A percentile compares a stretch with the other conserved stretches of the same genome.
Conservation (phyloP, 1,140 invertebrate genomes). For the Plodia interpunctella region DNA sequence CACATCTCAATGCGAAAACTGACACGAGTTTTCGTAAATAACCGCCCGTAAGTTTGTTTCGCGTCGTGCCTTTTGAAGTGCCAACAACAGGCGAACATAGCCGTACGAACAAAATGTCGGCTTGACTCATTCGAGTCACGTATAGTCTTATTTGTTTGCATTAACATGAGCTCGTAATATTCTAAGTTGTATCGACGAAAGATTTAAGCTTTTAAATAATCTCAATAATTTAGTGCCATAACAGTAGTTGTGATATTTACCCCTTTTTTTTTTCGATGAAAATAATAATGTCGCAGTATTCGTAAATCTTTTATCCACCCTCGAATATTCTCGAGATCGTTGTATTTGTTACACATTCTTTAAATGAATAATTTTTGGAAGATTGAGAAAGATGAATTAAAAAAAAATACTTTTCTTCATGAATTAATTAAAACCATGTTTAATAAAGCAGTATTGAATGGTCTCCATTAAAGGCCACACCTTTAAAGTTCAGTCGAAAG, state of each 20-base stretch:
- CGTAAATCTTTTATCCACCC: not conserved
- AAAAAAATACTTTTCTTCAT: too few relatives aligned
- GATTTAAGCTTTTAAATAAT: not conserved
- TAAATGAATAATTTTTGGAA: too few relatives aligned
- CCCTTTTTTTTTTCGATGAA: not conserved
- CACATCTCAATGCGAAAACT: not conserved
- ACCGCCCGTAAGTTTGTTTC: not conserved
- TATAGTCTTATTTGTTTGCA: not conserved
- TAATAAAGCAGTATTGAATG: too few relatives aligned
- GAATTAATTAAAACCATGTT: too few relatives aligned
- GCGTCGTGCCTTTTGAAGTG: conserved; percentile 5
- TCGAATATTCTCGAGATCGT: not conserved
- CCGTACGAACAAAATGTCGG: not conserved
- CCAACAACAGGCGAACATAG: not conserved
- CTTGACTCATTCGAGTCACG: not conserved
- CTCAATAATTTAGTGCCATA: conserved; percentile 5
- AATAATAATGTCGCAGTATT: not conserved
- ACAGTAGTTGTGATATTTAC: not conserved
- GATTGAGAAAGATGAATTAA: too few relatives aligned
- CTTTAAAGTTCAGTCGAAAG: too few relatives aligned
- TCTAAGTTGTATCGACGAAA: not conserved
- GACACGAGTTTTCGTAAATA: not conserved
- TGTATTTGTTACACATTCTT: too few relatives aligned
- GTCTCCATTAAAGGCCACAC: too few relatives aligned
- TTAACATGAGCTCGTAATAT: not conserved